Evolutionary conservation across 2,888 invertebrate genomes (phyloP).

Genomic region (Ennomos quercinarius): DNA sequence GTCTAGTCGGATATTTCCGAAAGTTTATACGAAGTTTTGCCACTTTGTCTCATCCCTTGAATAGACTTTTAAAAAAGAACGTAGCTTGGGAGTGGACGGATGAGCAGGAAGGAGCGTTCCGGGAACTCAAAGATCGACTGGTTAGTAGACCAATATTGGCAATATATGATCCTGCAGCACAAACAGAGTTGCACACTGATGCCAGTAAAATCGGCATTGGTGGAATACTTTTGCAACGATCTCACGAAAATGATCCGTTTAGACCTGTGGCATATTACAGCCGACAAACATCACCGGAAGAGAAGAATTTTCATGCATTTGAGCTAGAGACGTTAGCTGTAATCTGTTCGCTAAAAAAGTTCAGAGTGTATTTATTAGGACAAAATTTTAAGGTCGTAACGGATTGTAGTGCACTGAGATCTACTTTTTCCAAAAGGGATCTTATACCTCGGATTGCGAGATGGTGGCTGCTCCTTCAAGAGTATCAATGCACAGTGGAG

Average conservation of each 20-base stretch:
- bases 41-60: neutral
- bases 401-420: conserved; percentile 7
- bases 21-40: conserved; percentile 8
- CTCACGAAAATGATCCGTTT: too few relatives aligned
- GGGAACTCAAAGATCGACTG: neutral
- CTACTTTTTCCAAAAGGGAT: conserved; percentile 3
- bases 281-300: neutral
- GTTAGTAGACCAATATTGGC: neutral
- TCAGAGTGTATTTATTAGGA: neutral
- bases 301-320: neutral
- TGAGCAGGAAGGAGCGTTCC: conserved; percentile 2
- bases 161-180: neutral
- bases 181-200: conserved; percentile 10
- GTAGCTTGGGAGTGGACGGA: conserved; percentile 2
- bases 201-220: conserved; percentile 9
- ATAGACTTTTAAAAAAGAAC: conserved; percentile 2
- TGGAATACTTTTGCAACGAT: neutral
- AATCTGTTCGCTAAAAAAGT: neutral
- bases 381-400: neutral
- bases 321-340: conserved; percentile 7
- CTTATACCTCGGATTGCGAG: conserved; percentile 10
- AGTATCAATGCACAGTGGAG: conserved; percentile 3
- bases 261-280: neutral
- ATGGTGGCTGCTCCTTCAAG: conserved; percentile 8
- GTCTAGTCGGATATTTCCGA: conserved; percentile 24